A percentile compares a stretch with the other conserved stretches of the same genome.
phyloP scores from a whole-genome alignment of 2,113 vertebrate genomes.

The Hippocampus comes region DNA sequence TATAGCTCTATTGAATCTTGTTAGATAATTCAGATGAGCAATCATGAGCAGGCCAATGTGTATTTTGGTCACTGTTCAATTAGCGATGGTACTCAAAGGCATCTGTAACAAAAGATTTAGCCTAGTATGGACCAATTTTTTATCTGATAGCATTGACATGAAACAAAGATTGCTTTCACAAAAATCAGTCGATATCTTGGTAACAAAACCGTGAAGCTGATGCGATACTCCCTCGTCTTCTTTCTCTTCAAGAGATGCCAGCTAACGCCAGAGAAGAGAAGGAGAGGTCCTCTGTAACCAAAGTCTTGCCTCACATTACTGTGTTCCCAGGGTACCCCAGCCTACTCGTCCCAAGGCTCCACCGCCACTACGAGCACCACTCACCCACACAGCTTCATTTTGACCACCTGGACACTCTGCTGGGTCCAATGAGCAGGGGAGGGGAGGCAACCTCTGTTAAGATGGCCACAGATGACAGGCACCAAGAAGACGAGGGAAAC shows the following conservation, averaged over 20 bases:
- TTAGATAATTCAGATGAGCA: no score
- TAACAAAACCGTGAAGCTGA: slow-evolving; percentile 35
- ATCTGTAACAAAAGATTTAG: no score
- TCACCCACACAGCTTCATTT: slow-evolving; percentile 75
- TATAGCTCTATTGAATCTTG: neutral
- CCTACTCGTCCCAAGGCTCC: slow-evolving; percentile 72
- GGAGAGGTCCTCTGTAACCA: slow-evolving; percentile 85
- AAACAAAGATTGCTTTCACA: no score
- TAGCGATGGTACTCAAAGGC: no score
- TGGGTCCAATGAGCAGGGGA: slow-evolving; percentile 80
- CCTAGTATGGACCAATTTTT: no score
- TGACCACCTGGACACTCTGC: slow-evolving; percentile 85
- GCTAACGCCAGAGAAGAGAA: slow-evolving; percentile 90
- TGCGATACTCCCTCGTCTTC: slow-evolving; percentile 51
- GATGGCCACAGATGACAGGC: slow-evolving; percentile 77
- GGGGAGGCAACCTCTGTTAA: slow-evolving; percentile 80
- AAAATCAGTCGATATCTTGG: neutral
- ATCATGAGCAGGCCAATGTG: no score
- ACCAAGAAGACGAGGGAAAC: slow-evolving; percentile 79
- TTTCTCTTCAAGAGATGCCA: slow-evolving; percentile 88
- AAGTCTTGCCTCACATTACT: slow-evolving; percentile 85
- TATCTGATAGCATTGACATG: no score
- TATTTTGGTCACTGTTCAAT: no score
- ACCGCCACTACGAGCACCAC: slow-evolving; percentile 77
- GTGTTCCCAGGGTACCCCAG: slow-evolving; percentile 77